Conservation (phyloP, 2,888 invertebrate species). For the Achlya flavicornis region DNA sequence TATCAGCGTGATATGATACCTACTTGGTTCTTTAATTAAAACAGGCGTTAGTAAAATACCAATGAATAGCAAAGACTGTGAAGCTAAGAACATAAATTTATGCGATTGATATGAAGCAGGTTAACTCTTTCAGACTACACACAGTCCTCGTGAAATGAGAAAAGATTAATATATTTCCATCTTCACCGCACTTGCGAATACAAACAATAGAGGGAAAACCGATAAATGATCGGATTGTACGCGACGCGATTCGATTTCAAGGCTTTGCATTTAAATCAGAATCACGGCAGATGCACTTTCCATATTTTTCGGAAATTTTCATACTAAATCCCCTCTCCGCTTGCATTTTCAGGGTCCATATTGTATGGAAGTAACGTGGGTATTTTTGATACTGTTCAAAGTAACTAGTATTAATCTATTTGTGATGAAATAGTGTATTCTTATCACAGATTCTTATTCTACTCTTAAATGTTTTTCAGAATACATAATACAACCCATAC, state of each 20-base stretch:
- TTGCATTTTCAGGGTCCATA: not conserved
- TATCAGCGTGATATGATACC: too few species aligned
- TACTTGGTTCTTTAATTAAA: too few species aligned
- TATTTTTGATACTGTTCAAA: not conserved
- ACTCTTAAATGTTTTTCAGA: too few species aligned
- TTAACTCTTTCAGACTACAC: slow-evolving; percentile 23
- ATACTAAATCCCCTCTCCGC: slow-evolving; percentile 20
- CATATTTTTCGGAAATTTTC: slow-evolving; percentile 56
- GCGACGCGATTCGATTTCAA: slow-evolving; percentile 56
- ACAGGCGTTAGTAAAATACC: too few species aligned
- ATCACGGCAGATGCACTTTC: slow-evolving; percentile 56
- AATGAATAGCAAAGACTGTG: not conserved
- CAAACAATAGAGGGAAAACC: slow-evolving; percentile 44
- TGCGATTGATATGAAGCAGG: slow-evolving; percentile 19
- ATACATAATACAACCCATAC: too few species aligned
- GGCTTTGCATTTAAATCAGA: slow-evolving; percentile 70
- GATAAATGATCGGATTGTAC: slow-evolving; percentile 55
- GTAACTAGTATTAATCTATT: too few species aligned
- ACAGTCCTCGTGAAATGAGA: slow-evolving; percentile 22
- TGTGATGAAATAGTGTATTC: too few species aligned
- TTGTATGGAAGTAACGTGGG: not conserved
- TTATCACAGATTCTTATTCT: too few species aligned
- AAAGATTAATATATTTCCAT: slow-evolving; percentile 35
- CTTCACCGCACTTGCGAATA: slow-evolving; percentile 35
- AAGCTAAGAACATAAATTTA: slow-evolving; percentile 17